These are phyloP conservation scores for Coptodon rendalli DNA, from an alignment of 2,113 vertebrate species.

Conservation along the genomic window DNA sequence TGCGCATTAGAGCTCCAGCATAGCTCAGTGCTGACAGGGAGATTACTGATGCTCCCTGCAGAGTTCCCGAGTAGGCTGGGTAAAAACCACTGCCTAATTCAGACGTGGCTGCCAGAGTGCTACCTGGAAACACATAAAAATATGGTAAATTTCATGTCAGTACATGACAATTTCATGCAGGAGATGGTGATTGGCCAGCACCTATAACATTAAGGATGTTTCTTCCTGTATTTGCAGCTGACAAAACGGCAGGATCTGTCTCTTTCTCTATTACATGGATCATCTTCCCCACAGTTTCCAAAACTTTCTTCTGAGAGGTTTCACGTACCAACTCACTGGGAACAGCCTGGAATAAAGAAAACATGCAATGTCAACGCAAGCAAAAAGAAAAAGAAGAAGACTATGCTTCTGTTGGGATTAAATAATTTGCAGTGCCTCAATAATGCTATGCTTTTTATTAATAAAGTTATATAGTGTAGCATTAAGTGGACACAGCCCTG, in stretches of 20 bases:
- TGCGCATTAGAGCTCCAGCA: conserved; percentile 55
- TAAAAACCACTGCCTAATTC: background rate
- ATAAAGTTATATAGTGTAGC: background rate
- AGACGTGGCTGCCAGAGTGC: conserved; percentile 52
- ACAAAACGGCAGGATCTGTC: conserved; percentile 20
- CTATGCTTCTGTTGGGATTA: background rate
- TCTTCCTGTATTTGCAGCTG: conserved; percentile 48
- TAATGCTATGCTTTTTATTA: background rate
- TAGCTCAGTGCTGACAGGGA: conserved; percentile 50
- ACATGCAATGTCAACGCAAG: background rate
- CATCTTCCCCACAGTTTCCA: conserved; percentile 67
- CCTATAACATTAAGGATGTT: conserved; percentile 72
- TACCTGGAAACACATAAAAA: conserved; percentile 41
- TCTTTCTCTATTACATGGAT: conserved; percentile 63
- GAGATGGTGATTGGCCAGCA: conserved; percentile 3
- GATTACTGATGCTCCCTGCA: background rate
- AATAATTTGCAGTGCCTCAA: background rate
- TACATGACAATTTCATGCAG: background rate
- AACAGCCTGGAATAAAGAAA: conserved; percentile 33
- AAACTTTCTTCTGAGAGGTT: conserved; percentile 45
- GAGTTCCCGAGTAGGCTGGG: background rate
- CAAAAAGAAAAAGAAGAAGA: background rate
- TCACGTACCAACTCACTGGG: conserved; percentile 48
- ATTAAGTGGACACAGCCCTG: background rate
- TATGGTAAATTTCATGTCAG: background rate